These are phyloP conservation scores for Chitala chitala DNA, from an alignment of 2,113 vertebrate genomes.

Conservation along the genomic window DNA sequence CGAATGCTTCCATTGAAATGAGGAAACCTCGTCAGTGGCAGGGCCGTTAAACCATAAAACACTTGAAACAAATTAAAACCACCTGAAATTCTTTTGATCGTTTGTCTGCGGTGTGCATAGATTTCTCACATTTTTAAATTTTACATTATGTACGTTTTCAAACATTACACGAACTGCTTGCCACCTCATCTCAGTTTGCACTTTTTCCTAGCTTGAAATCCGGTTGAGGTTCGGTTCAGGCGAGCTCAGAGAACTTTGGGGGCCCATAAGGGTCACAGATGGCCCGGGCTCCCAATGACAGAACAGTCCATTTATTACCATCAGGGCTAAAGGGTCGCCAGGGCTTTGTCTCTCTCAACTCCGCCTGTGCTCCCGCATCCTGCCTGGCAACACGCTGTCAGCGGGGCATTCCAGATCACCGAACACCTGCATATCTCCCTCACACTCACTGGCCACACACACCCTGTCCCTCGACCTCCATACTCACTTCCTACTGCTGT, in stretches of 20 bases:
- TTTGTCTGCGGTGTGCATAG: not conserved
- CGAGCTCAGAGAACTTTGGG: conserved; percentile 14
- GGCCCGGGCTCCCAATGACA: conserved; percentile 25
- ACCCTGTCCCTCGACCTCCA: not conserved
- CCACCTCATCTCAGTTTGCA: not conserved
- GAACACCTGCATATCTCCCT: conserved; percentile 25
- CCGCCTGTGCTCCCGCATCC: conserved; percentile 42
- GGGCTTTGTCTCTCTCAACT: conserved; percentile 38
- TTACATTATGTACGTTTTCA: not conserved
- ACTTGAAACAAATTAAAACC: not conserved
- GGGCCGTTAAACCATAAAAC: not conserved
- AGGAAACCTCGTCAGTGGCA: not conserved
- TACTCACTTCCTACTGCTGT: not conserved
- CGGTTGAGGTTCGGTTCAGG: conserved; percentile 17
- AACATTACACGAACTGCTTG: not conserved
- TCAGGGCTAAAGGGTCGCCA: conserved; percentile 43
- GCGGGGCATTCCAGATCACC: conserved; percentile 41
- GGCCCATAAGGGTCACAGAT: conserved; percentile 40
- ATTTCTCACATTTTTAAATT: not conserved
- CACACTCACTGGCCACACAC: conserved; percentile 25
- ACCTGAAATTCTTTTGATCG: not conserved
- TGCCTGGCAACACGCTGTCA: conserved; percentile 44
- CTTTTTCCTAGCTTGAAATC: not conserved
- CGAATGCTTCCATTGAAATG: not conserved
- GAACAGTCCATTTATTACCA: conserved; percentile 45